phyloP scores from a whole-genome alignment of 2,113 vertebrate species.

The Varanus komodoensis region DNA sequence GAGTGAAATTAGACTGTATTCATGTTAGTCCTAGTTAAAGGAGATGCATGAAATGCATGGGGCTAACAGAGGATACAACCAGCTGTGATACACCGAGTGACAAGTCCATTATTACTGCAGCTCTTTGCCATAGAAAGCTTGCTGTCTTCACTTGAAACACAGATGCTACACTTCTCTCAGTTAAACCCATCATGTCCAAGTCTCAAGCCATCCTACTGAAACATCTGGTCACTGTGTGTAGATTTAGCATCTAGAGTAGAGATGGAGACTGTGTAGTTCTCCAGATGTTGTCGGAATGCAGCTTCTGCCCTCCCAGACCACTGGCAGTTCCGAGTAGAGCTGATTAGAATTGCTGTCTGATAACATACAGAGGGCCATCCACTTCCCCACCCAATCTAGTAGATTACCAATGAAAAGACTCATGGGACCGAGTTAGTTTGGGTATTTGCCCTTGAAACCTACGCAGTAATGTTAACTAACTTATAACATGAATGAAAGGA shows the following conservation, averaged over 20 bases:
- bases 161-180: background rate
- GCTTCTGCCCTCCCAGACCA: background rate
- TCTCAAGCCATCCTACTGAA: background rate
- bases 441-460: background rate
- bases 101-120: background rate
- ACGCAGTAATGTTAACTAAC: too few species aligned
- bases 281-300: background rate
- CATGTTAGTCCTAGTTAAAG: too few species aligned
- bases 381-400: too few species aligned
- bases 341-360: too few species aligned
- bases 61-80: too few species aligned
- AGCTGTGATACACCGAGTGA: background rate
- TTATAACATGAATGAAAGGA: too few species aligned
- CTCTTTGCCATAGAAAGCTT: background rate
- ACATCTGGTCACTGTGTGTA: background rate
- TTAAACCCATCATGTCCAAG: background rate
- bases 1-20: background rate
- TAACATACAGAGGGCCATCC: too few species aligned
- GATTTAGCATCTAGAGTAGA: background rate
- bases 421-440: background rate
- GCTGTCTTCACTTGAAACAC: conserved; percentile 7
- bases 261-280: too few species aligned
- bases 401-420: too few species aligned
- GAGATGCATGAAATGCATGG: too few species aligned
- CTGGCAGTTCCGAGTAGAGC: too few species aligned